Conservation (phyloP, 2,888 invertebrate genomes). For the Colletes collaris region DNA sequence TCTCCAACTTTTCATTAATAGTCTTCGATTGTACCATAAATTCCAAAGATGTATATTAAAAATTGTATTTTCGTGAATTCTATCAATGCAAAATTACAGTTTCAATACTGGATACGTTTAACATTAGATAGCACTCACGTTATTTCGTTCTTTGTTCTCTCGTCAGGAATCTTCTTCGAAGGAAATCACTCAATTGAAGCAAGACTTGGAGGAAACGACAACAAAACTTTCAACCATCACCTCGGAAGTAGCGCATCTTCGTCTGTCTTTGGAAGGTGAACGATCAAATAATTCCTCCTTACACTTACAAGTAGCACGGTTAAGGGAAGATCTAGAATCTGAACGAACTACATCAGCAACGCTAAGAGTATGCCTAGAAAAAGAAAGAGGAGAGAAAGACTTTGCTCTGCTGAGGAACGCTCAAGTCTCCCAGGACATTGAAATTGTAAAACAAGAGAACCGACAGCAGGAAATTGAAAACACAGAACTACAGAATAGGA, state of each 20-base stretch:
- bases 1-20: not conserved
- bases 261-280: conserved; percentile 73
- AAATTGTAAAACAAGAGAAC: conserved; percentile 89
- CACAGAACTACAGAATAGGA: conserved; percentile 85
- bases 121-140: conserved; percentile 23
- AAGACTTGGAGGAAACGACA: conserved; percentile 72
- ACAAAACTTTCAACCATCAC: conserved; percentile 67
- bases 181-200: conserved; percentile 73
- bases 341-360: conserved; percentile 74
- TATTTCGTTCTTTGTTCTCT: conserved; percentile 37
- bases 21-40: conserved; percentile 36
- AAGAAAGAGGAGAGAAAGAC: conserved; percentile 90
- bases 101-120: not conserved
- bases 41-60: conserved; percentile 30
- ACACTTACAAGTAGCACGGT: conserved; percentile 74
- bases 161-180: conserved; percentile 76
- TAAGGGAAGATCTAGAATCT: conserved; percentile 76
- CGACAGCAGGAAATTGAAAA: conserved; percentile 88
- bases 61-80: conserved; percentile 6
- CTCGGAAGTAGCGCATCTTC: conserved; percentile 72
- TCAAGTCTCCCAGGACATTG: conserved; percentile 91
- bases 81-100: not conserved
- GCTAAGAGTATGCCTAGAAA: conserved; percentile 75
- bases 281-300: conserved; percentile 76
- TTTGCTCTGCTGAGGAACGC: conserved; percentile 90